phyloP scores from a whole-genome alignment of 2,888 invertebrate genomes.

The Mantis religiosa region DNA sequence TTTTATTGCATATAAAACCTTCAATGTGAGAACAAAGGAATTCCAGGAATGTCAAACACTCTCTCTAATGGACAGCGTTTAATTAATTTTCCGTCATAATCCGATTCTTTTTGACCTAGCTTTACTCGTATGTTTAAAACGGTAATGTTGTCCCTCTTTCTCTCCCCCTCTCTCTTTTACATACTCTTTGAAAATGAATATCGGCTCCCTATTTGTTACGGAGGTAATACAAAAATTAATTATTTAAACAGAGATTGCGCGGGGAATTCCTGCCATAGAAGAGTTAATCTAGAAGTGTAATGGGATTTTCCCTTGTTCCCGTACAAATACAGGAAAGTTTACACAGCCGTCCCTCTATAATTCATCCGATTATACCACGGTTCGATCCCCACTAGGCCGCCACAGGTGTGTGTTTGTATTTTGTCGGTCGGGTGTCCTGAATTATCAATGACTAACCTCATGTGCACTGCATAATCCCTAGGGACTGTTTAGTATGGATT shows the following conservation, averaged over 20 bases:
- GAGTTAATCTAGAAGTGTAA: background rate
- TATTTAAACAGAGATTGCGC: background rate
- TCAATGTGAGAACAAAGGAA: no score
- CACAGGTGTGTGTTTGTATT: background rate
- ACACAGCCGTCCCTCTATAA: background rate
- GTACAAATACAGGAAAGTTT: background rate
- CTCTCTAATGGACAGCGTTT: no score
- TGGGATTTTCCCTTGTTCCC: background rate
- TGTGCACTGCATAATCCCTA: background rate
- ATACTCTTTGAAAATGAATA: no score
- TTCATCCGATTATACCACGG: background rate
- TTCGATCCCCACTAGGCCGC: background rate
- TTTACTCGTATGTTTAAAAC: no score
- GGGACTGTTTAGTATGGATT: background rate
- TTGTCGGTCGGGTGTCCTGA: background rate
- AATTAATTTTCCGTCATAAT: no score
- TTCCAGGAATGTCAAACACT: no score
- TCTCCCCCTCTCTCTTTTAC: no score
- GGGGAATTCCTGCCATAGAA: background rate
- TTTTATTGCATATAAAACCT: no score
- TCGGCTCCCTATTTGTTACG: no score
- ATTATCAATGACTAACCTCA: background rate
- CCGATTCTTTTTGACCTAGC: no score
- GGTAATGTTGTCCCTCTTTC: no score
- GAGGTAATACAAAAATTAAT: background rate